Conservation (phyloP, 2,797 vertebrate genomes). For the Aphelocoma californica region DNA sequence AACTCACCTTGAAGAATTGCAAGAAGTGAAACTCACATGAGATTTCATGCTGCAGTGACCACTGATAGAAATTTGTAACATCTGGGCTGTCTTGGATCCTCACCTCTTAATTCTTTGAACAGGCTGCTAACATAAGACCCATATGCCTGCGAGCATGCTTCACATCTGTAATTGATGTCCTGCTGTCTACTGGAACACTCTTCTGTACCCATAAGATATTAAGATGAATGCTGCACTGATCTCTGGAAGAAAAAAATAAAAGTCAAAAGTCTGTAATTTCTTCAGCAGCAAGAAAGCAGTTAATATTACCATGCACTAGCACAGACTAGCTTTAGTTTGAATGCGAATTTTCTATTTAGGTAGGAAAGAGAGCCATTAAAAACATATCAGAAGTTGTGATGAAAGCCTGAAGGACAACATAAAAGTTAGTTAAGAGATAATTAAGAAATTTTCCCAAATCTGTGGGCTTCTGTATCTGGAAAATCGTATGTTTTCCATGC, state of each 20-base stretch:
- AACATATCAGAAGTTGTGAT: neutral
- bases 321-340: neutral
- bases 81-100: constrained; percentile 93
- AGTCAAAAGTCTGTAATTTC: neutral
- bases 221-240: constrained; percentile 35
- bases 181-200: constrained; percentile 89
- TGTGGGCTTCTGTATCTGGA: neutral
- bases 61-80: constrained; percentile 92
- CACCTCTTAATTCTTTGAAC: constrained; percentile 90
- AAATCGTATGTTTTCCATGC: neutral
- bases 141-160: constrained; percentile 92
- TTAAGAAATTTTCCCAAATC: neutral
- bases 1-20: constrained; percentile 92
- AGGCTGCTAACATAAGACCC: constrained; percentile 90
- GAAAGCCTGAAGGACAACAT: neutral
- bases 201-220: constrained; percentile 80
- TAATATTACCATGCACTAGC: neutral
- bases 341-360: neutral
- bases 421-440: neutral
- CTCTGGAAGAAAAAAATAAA: neutral
- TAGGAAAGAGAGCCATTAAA: neutral
- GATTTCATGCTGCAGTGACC: constrained; percentile 92
- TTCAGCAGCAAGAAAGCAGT: neutral
- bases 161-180: constrained; percentile 94
- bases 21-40: constrained; percentile 92